These are phyloP conservation scores for Latrodectus elegans DNA, from an alignment of 2,888 invertebrate genomes.

Conservation along the genomic window DNA sequence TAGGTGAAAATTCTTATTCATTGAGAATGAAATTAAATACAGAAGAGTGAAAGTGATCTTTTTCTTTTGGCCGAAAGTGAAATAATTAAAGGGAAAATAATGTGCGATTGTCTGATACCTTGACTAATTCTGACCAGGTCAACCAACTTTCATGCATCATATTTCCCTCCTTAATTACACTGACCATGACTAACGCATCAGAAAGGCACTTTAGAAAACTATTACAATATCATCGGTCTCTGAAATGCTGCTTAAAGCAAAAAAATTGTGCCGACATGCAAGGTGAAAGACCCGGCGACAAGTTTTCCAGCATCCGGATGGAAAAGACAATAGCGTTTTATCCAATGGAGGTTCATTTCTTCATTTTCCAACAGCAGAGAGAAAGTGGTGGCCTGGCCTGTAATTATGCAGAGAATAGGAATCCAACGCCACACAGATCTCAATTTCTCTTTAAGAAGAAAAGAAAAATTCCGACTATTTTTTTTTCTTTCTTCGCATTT, in stretches of 20 bases:
- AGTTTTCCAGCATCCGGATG: slow-evolving; percentile 18
- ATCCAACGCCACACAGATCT: slow-evolving; percentile 12
- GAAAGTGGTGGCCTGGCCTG: slow-evolving; percentile 46
- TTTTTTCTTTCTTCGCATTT: slow-evolving; percentile 9
- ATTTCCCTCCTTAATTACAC: slow-evolving; percentile 3
- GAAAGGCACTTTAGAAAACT: background rate
- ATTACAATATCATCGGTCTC: slow-evolving; percentile 19
- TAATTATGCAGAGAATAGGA: slow-evolving; percentile 64
- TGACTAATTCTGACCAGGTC: background rate
- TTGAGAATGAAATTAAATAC: background rate
- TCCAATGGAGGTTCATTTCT: background rate
- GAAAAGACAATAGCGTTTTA: slow-evolving; percentile 45
- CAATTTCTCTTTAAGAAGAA: slow-evolving; percentile 29
- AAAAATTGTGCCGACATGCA: background rate
- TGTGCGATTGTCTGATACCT: slow-evolving; percentile 4
- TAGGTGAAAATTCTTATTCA: background rate
- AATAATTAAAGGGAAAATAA: slow-evolving; percentile 12
- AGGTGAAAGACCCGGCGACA: slow-evolving; percentile 59
- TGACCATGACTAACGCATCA: slow-evolving; percentile 15
- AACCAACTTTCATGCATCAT: background rate
- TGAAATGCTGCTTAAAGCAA: background rate
- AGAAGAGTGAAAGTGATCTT: too few relatives aligned
- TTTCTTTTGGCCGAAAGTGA: too few relatives aligned
- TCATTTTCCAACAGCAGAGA: slow-evolving; percentile 35
- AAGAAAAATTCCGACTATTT: slow-evolving; percentile 5